These are phyloP conservation scores for Halcyon smyrnensis DNA, from an alignment of 2,797 vertebrate genomes.

Conservation along the genomic window DNA sequence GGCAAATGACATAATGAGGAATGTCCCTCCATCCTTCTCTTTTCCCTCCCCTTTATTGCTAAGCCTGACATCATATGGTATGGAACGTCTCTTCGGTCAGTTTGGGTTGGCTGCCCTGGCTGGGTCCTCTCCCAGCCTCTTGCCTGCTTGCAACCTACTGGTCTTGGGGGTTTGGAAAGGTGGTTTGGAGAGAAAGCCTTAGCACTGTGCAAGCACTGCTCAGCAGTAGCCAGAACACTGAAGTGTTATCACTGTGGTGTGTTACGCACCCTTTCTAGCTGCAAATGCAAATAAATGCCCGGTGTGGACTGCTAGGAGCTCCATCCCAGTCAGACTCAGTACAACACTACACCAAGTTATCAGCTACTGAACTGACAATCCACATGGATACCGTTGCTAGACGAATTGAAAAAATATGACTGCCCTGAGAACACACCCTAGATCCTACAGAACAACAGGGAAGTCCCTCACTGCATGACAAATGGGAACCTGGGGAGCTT, in stretches of 20 bases:
- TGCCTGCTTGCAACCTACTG: neutral
- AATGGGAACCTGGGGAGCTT: neutral
- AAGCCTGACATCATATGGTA: neutral
- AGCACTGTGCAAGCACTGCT: neutral
- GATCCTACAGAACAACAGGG: neutral
- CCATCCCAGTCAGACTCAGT: neutral
- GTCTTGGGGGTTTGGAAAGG: neutral
- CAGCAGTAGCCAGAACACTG: neutral
- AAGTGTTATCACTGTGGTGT: neutral
- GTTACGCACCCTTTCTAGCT: neutral
- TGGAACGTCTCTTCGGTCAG: rapidly evolving
- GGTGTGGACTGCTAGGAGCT: neutral
- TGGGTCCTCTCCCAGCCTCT: neutral
- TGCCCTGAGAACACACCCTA: neutral
- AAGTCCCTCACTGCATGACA: neutral
- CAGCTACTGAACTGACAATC: neutral
- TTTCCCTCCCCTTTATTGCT: neutral
- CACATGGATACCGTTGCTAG: neutral
- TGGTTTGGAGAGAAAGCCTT: neutral
- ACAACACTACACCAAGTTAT: neutral
- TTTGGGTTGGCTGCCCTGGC: rapidly evolving
- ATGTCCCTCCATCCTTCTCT: neutral
- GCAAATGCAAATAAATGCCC: neutral
- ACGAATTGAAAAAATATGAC: neutral
- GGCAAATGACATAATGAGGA: neutral